Evolutionary conservation across 2,888 invertebrate genomes (phyloP), one percentile per base, ranked within the genome.

Genomic region (Sussaba pulchella): DNA sequence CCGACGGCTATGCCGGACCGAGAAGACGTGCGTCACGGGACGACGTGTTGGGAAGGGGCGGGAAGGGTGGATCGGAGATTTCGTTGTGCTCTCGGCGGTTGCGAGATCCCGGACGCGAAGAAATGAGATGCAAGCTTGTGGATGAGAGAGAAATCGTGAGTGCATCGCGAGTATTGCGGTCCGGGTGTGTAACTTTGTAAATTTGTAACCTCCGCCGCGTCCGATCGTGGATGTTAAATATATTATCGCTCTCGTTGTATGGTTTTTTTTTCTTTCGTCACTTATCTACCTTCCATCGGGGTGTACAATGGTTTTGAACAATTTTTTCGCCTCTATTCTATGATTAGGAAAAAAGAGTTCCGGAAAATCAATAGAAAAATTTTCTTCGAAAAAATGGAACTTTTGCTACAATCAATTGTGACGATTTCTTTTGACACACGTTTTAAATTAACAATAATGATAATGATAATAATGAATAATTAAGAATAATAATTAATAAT

Each of bases 1-100:
- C 59, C 70, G 64, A 75, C 75, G 64, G 70, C 70, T 79, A 74
- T 59, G 50, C 26, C 74, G 74, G 75, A 75, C 75, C 75, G 79
- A 70, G 75, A 71, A 67, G 57, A 64, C 70, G 66, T 66, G 75
- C 79, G 79, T 79, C 79, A 71, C 43, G 14, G 64, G 59, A 66
- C 66, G 39, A 45, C 70, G 54, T 9, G 26, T 19, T 6, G 12
- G 45, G 31, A 24, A 26, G 63, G 24, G 14, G n/a, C 10, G 26
- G 26, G 45, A 9, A 0, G 12, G 36, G 9, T 57, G 45, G 21
- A 6, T 39, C 50, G 17, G 14, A 31, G 66, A 26, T 63, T 8
- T n/a, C n/a, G n/a, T 31, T 4, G 45, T 12, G 61, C 17, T n/a
- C 10, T 52, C 21, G 50, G 19, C 24, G 21, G 8, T 6, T 6